Base-by-base conservation (phyloP, 1,140 invertebrate species). In the Pristionchus pacificus region DNA sequence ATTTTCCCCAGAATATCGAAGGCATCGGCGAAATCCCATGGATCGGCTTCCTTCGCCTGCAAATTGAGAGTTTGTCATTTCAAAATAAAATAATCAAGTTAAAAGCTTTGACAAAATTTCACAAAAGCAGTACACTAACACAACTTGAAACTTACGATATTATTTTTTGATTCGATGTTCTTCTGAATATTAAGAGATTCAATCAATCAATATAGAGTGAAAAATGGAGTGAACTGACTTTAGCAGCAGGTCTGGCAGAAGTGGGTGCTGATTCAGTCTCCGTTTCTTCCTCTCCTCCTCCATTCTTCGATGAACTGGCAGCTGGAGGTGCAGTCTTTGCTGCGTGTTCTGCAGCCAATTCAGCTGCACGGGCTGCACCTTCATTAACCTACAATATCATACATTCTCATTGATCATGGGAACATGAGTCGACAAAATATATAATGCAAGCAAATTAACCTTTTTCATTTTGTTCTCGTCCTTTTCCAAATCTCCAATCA, bases 1-100 rank as follows among this genome's bases (percentile, higher is more conserved):
- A 98, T 83, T 84, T 94, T 91, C 1, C 91, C 90, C 0, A 98
- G 81, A 79, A 98, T 93, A 81, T 98, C 92, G 30, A 96, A 92
- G 0, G 94, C 90, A 77, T 93, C 90, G 6, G 96, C 83, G 1
- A 97, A 84, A 65, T 98, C 95, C 82, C 91, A 93, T 0, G 93
- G 90, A 87, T 97, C 94, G 0, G 66, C 49, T 68, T 68, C 66
- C 19, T 29, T 29, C 28, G 2, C 28, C 29, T 32, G 57, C 2
- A 3, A 31, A 31, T 49, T 49, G 38, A 49, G 19, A 19, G 38
- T 49, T 10, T 6, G 6, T 10, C 6, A 10, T 49, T 19, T 10
- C 38, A 19, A 49, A 6, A 49, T 49, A 19, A 49, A 49, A 49
- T 49, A 49, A 49, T 6, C 38, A n/a, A n/a, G n/a, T n/a, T n/a